A percentile compares a stretch with the other conserved stretches of the same genome.
These are phyloP conservation scores for Saturnia japonica DNA, from an alignment of 2,888 invertebrate species.

Conservation along the genomic window DNA sequence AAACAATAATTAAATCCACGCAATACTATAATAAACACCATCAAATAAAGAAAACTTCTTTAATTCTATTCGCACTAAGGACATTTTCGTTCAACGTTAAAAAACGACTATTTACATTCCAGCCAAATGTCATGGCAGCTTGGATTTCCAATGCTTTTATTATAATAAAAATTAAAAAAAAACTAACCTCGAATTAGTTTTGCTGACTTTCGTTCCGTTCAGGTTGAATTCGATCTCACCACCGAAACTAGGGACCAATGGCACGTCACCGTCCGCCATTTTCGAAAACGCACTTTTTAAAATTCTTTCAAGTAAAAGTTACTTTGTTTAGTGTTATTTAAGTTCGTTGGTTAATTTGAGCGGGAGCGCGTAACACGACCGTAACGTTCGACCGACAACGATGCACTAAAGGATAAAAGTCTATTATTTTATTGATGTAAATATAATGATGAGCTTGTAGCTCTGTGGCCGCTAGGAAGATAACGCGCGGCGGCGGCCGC, in stretches of 20 bases:
- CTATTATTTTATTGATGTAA: constrained; percentile 73
- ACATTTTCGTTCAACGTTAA: not conserved
- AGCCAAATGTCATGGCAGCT: constrained; percentile 21
- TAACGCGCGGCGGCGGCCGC: constrained; percentile 68
- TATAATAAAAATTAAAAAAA: constrained; percentile 15
- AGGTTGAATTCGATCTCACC: constrained; percentile 71
- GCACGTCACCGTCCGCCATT: constrained; percentile 76
- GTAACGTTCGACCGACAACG: constrained; percentile 46
- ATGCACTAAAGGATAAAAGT: constrained; percentile 56
- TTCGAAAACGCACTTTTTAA: constrained; percentile 38
- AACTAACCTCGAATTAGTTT: constrained; percentile 73
- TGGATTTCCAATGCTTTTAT: constrained; percentile 20
- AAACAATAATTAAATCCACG: constrained; percentile 11
- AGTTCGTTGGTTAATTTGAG: not conserved
- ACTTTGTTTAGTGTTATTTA: constrained; percentile 5
- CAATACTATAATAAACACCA: not conserved
- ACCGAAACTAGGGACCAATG: constrained; percentile 71
- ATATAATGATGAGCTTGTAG: constrained; percentile 60
- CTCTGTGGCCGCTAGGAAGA: constrained; percentile 47
- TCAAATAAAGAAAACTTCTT: constrained; percentile 1
- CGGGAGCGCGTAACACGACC: constrained; percentile 30
- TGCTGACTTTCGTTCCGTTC: constrained; percentile 68
- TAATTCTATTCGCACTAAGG: not conserved
- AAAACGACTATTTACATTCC: constrained; percentile 19
- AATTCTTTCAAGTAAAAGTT: constrained; percentile 40